Evolutionary conservation across 2,113 vertebrate genomes (phyloP).

Genomic region (Burhinus bistriatus): DNA sequence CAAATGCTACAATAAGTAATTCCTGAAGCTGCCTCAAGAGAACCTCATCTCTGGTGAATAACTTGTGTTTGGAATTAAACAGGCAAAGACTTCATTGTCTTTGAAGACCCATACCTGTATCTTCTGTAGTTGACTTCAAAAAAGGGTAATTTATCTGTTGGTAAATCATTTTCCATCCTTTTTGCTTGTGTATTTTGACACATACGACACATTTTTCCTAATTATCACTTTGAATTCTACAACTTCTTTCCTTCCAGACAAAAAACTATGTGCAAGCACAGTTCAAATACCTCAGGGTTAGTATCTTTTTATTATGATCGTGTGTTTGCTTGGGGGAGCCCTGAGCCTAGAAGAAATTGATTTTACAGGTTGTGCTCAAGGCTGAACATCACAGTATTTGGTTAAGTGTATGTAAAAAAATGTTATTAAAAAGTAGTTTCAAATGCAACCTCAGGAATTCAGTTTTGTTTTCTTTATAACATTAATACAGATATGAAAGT

Average conservation of each 20-base stretch:
- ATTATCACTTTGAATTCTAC: background rate
- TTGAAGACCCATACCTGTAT: background rate
- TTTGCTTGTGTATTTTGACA: background rate
- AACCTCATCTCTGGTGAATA: background rate
- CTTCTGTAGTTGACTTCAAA: background rate
- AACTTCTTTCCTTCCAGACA: background rate
- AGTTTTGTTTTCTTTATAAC: background rate
- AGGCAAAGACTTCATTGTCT: background rate
- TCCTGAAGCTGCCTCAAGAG: background rate
- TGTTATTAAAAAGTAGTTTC: background rate
- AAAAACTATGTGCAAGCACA: background rate
- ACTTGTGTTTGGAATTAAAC: background rate
- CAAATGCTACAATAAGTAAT: background rate
- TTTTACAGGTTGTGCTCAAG: background rate
- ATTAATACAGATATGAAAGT: background rate
- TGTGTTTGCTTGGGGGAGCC: background rate
- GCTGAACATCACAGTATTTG: background rate
- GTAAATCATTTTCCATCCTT: background rate
- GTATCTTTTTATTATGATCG: background rate
- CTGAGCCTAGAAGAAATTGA: background rate
- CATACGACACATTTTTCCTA: background rate
- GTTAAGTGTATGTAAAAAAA: background rate
- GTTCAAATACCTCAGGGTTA: background rate
- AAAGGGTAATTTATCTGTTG: background rate
- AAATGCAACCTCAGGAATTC: background rate